Percentiles rank a stretch among this genome's conserved stretches.
Conservation (phyloP, 2,888 invertebrate species). For the Drosophila mimetica region DNA sequence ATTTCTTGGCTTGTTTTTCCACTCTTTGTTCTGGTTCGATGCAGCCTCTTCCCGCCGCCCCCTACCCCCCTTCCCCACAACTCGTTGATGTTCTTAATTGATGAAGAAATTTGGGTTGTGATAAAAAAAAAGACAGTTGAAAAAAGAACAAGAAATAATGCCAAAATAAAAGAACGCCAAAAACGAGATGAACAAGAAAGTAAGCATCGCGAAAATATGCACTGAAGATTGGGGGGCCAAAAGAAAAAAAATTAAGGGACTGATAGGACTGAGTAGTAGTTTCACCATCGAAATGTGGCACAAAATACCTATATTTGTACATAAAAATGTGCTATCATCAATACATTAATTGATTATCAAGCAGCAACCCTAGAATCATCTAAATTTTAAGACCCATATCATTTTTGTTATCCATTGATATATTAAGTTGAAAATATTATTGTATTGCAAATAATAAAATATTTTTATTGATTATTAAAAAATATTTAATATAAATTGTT, state of each 20-base stretch:
- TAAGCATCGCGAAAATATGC: conserved; percentile 30
- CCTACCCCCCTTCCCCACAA: conserved; percentile 46
- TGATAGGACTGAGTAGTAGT: conserved; percentile 8
- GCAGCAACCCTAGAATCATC: too few relatives aligned
- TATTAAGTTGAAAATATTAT: too few relatives aligned
- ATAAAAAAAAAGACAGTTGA: conserved; percentile 45
- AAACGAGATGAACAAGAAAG: conserved; percentile 30
- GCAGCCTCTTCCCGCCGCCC: conserved; percentile 31
- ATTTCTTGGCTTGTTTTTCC: conserved; percentile 39
- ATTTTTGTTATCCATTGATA: too few relatives aligned
- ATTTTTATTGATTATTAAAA: too few relatives aligned
- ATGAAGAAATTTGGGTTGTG: conserved; percentile 78
- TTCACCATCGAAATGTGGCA: conserved; percentile 1
- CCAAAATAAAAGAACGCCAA: conserved; percentile 34
- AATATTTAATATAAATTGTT: too few relatives aligned
- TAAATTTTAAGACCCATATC: too few relatives aligned
- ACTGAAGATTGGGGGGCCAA: conserved; percentile 23
- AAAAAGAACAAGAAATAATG: conserved; percentile 13
- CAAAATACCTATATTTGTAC: background rate
- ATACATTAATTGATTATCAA: too few relatives aligned
- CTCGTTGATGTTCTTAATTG: conserved; percentile 80
- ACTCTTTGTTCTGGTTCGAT: conserved; percentile 41
- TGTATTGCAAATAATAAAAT: too few relatives aligned
- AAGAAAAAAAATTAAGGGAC: background rate
- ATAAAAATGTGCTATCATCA: too few relatives aligned